Evolutionary conservation across 2,797 vertebrate species (phyloP), one percentile per base, ranked within the genome.

Genomic region (Sebastes flavidus): DNA sequence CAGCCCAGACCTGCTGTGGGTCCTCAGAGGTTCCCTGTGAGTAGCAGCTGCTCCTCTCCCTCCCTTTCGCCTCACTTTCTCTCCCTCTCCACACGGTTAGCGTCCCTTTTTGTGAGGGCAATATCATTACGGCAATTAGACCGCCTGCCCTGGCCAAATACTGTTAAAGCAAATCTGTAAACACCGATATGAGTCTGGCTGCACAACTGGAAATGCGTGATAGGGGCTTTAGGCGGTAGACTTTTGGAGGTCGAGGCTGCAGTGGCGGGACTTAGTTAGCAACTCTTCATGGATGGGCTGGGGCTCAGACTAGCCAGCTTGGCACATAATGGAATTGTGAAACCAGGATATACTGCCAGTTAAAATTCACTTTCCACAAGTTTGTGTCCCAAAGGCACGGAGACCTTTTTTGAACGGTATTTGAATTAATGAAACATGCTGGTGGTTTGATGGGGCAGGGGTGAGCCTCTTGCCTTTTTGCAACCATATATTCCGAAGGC

Each of bases 21-120:
- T 94, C 97, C 97, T 95, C 99, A 97, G 96, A 97, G 98, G 96
- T 99, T 99, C 94, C 97, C 97, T 29, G 99, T 99, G 96, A 99
- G 98, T 97, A 97, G 96, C 95, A 96, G 95, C 96, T 96, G 95
- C 95, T 95, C 93, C 91, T 89, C 87, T 94, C 91, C 94, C 91
- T 93, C 93, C 91, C 85, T 71, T 93, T 94, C 83, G 69, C 88
- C 82, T 89, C 89, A 89, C 84, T 90, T 87, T 85, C 80, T 80
- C 89, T 85, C 84, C 81, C 90, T 93, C 92, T 87, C 81, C 90
- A 93, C 91, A 93, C 91, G 86, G 93, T 92, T 92, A 90, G 86
- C 82, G 84, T 94, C 91, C 92, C 92, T 88, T 91, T 94, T 87
- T 95, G 92, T 85, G 85, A 93, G 92, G 91, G 95, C 94, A 95